These are phyloP conservation scores for Anadara kagoshimensis DNA, from an alignment of 1,140 invertebrate species.

Conservation along the genomic window DNA sequence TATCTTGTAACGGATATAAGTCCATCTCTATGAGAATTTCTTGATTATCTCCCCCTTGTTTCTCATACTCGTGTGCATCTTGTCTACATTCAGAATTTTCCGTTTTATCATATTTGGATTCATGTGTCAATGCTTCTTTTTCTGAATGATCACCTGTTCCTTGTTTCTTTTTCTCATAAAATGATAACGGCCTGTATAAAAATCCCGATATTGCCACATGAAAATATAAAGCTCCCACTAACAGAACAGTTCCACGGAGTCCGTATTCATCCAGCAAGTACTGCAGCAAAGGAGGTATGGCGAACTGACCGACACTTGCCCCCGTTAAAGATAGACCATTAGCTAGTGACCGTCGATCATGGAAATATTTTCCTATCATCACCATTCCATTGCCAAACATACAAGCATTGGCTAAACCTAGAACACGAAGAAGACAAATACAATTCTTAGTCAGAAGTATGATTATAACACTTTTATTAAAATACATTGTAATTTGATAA, in stretches of 20 bases:
- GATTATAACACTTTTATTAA: too few relatives aligned
- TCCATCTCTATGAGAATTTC: too few relatives aligned
- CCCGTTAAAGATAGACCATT: constrained; percentile 65
- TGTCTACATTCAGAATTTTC: too few relatives aligned
- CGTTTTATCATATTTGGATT: too few relatives aligned
- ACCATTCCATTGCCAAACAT: constrained; percentile 66
- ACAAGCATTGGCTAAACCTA: constrained; percentile 65
- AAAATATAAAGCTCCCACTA: constrained; percentile 49
- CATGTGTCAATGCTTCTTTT: too few relatives aligned
- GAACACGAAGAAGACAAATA: constrained; percentile 26
- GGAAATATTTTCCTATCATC: constrained; percentile 67
- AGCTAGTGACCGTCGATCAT: constrained; percentile 57
- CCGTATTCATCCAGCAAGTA: constrained; percentile 54
- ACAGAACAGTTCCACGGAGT: constrained; percentile 45
- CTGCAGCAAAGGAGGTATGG: constrained; percentile 60
- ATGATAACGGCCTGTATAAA: constrained; percentile 43
- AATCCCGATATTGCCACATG: constrained; percentile 42
- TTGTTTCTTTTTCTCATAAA: constrained; percentile 19
- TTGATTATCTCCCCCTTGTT: too few relatives aligned
- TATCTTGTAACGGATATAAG: too few relatives aligned
- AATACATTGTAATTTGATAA: too few relatives aligned
- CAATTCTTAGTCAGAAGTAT: too few relatives aligned
- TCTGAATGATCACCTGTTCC: too few relatives aligned
- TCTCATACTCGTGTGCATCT: too few relatives aligned
- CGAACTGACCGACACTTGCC: constrained; percentile 58